Percentiles rank a stretch among this genome's conserved stretches.
Conservation (phyloP, 2,113 vertebrate species). For the Hemibagrus wyckioides region DNA sequence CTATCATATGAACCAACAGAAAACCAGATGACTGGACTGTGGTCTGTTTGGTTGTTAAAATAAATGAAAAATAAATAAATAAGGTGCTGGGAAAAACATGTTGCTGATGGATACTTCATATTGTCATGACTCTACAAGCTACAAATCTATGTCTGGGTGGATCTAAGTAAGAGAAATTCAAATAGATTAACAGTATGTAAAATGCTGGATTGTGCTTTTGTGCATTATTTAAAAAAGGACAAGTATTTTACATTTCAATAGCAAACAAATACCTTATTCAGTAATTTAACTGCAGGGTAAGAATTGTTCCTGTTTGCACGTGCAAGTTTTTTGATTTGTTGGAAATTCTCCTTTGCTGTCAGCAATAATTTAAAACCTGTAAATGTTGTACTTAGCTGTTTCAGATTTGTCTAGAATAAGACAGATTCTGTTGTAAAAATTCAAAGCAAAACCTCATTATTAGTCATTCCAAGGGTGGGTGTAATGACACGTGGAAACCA, state of each 20-base stretch:
- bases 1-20: background rate
- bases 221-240: background rate
- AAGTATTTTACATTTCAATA: background rate
- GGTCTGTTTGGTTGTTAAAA: background rate
- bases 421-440: background rate
- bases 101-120: background rate
- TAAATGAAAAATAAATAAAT: background rate
- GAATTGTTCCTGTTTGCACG: background rate
- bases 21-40: background rate
- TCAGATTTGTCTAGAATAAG: background rate
- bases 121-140: background rate
- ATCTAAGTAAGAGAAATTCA: background rate
- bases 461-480: background rate
- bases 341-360: background rate
- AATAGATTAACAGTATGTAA: background rate
- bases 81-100: background rate
- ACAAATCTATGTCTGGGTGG: background rate
- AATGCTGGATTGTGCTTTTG: background rate
- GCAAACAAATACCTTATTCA: background rate
- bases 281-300: background rate
- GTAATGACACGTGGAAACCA: background rate
- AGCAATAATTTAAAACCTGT: background rate
- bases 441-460: background rate
- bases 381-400: background rate
- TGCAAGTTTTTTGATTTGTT: background rate